phyloP scores from a whole-genome alignment of 64 coral and sea anemone genomes.

The Dendronephthya gigantea region DNA sequence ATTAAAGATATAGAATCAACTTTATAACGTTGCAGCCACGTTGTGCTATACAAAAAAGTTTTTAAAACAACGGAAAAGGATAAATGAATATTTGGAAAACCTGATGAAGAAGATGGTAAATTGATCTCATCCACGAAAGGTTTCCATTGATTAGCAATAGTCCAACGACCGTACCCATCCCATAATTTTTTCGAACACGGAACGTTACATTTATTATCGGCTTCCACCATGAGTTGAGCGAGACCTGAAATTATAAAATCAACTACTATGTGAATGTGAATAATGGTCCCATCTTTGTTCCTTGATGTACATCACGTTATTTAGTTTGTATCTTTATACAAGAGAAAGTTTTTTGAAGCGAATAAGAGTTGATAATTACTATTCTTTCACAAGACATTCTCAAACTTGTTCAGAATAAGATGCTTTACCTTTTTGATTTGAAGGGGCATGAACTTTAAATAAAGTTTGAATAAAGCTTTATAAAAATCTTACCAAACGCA shows the following conservation, averaged over 20 bases:
- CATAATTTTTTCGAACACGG: neutral
- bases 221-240: neutral
- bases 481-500: neutral
- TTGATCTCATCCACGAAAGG: neutral
- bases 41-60: too few relatives aligned
- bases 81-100: neutral
- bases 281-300: neutral
- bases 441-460: too few relatives aligned
- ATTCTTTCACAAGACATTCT: too few relatives aligned
- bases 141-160: neutral
- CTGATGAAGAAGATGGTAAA: neutral
- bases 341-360: too few relatives aligned
- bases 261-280: neutral
- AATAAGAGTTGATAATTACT: too few relatives aligned
- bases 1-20: neutral
- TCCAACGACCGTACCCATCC: slow-evolving; percentile 10
- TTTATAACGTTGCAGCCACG: neutral
- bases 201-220: neutral
- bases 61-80: too few relatives aligned
- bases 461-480: too few relatives aligned
- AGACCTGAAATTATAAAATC: neutral
- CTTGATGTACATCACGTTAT: too few relatives aligned
- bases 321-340: too few relatives aligned
- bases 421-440: too few relatives aligned
- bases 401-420: too few relatives aligned